A percentile compares a stretch with the other conserved stretches of the same genome.
These are phyloP conservation scores for Cavia porcellus DNA, from an alignment of 2,113 vertebrate genomes.

Conservation along the genomic window DNA sequence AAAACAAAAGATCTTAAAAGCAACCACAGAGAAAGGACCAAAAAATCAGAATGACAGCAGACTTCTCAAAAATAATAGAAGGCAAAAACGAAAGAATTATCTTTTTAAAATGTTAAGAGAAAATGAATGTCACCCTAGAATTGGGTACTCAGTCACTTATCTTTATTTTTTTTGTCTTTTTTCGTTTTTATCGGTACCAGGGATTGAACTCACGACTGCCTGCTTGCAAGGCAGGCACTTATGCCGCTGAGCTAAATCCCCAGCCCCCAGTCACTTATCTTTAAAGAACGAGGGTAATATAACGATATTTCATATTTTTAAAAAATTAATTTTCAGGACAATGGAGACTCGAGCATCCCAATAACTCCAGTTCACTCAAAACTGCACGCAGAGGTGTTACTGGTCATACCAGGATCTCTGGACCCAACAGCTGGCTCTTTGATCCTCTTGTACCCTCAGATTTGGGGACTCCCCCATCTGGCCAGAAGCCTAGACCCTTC, in stretches of 20 bases:
- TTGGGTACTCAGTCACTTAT: not conserved
- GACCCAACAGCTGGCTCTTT: not conserved
- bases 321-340: not conserved
- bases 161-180: too few species aligned
- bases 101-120: not conserved
- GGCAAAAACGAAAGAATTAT: not conserved
- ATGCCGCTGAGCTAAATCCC: too few species aligned
- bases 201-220: too few species aligned
- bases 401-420: not conserved
- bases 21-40: not conserved
- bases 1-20: not conserved
- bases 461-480: not conserved
- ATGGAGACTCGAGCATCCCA: not conserved
- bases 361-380: not conserved
- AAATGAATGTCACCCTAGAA: not conserved
- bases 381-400: not conserved
- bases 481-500: not conserved
- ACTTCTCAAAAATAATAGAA: not conserved
- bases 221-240: too few species aligned
- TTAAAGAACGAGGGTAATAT: not conserved
- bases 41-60: not conserved
- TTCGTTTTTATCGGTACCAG: too few species aligned
- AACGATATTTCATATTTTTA: not conserved
- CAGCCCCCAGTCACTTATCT: not conserved
- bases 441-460: not conserved